These are phyloP conservation scores for Sebastes nivosus DNA, from an alignment of 2,797 vertebrate species.

Conservation along the genomic window DNA sequence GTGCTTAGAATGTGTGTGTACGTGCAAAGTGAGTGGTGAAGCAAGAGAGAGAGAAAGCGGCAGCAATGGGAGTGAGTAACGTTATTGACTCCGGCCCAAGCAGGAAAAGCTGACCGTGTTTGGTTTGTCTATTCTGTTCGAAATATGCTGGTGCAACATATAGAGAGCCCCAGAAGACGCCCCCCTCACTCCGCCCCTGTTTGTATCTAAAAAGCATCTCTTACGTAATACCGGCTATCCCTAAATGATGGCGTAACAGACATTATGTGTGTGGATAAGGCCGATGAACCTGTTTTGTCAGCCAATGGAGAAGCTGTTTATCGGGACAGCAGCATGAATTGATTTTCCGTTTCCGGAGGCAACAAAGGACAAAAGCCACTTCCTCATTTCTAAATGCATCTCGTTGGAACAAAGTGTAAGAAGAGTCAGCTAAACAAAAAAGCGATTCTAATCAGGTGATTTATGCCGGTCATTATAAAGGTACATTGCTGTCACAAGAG, in stretches of 20 bases:
- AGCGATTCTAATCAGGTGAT: constrained; percentile 36
- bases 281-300: constrained; percentile 8
- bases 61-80: too few relatives aligned
- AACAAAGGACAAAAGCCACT: constrained; percentile 44
- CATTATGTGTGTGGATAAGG: neutral
- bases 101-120: too few relatives aligned
- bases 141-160: too few relatives aligned
- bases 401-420: constrained; percentile 23
- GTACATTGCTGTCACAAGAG: neutral
- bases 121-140: too few relatives aligned
- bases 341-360: constrained; percentile 44
- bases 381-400: constrained; percentile 32
- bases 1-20: too few relatives aligned
- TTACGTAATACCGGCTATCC: neutral
- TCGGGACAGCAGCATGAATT: constrained; percentile 31
- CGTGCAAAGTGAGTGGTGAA: too few relatives aligned
- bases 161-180: too few relatives aligned
- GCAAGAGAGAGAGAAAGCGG: too few relatives aligned
- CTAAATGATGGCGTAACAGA: neutral
- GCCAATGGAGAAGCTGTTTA: constrained; percentile 28
- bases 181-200: neutral
- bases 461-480: constrained; percentile 37
- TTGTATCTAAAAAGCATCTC: neutral
- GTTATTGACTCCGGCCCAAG: too few relatives aligned
- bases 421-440: constrained; percentile 22